Conservation (phyloP, 2,113 vertebrate species). For the Zonotrichia leucophrys region DNA sequence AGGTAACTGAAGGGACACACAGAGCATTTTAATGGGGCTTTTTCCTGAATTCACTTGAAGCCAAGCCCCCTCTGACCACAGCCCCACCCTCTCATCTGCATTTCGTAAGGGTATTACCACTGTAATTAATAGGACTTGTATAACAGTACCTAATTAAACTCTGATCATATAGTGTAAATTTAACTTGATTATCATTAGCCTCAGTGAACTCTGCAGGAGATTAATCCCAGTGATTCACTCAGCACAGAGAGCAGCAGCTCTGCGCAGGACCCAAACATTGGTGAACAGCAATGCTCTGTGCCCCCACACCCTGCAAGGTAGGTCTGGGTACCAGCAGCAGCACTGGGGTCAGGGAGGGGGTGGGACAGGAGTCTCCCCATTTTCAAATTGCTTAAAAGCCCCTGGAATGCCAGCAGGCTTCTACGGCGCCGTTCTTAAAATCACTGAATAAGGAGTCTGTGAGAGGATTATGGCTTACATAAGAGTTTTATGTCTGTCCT, state of each 20-base stretch:
- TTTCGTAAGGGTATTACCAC: conserved; percentile 52
- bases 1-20: background rate
- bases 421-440: background rate
- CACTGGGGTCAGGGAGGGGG: rapidly evolving
- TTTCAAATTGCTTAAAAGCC: background rate
- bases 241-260: background rate
- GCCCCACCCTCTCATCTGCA: conserved; percentile 18
- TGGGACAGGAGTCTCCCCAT: background rate
- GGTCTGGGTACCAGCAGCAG: rapidly evolving
- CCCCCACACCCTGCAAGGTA: background rate
- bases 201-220: conserved; percentile 50
- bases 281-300: background rate
- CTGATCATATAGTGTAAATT: conserved; percentile 65
- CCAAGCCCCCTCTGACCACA: background rate
- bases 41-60: background rate
- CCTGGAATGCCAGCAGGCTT: background rate
- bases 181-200: conserved; percentile 65
- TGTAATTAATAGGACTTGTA: conserved; percentile 68
- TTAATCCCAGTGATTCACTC: conserved; percentile 62
- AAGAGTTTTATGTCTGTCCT: conserved; percentile 52
- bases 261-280: background rate
- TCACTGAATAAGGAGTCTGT: conserved; percentile 34
- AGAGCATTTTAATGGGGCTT: background rate
- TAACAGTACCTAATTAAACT: conserved; percentile 69
- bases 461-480: conserved; percentile 57